Evolutionary conservation across 1,140 invertebrate genomes (phyloP).

Genomic region (Fopius arisanus): DNA sequence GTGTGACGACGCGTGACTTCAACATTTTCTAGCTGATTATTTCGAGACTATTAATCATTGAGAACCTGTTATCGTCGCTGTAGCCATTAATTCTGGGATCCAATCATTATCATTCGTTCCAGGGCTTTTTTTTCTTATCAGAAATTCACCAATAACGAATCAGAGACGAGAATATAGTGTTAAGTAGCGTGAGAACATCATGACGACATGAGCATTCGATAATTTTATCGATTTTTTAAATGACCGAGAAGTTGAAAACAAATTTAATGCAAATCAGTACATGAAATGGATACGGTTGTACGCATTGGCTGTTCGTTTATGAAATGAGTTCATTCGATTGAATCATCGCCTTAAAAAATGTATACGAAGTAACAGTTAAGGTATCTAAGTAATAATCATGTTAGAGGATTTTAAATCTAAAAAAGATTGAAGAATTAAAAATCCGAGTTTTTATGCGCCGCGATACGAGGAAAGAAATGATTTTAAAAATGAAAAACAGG

Average conservation of each 20-base stretch:
- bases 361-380: slow-evolving; percentile 66
- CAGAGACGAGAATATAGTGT: background rate
- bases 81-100: background rate
- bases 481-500: slow-evolving; percentile 23
- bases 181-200: background rate
- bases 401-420: slow-evolving; percentile 56
- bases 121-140: background rate
- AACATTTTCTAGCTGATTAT: background rate
- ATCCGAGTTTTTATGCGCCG: slow-evolving; percentile 60
- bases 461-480: slow-evolving; percentile 48
- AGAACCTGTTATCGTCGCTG: background rate
- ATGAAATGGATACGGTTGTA: slow-evolving; percentile 41
- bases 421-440: slow-evolving; percentile 43
- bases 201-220: background rate
- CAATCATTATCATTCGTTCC: background rate
- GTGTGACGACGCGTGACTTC: background rate
- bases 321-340: slow-evolving; percentile 64
- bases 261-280: background rate
- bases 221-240: background rate
- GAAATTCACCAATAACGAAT: background rate
- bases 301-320: slow-evolving; percentile 63
- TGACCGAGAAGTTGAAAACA: background rate
- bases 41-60: background rate
- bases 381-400: slow-evolving; percentile 66
- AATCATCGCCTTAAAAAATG: slow-evolving; percentile 68